These are phyloP conservation scores for Lycocorax pyrrhopterus DNA, from an alignment of 2,113 vertebrate genomes.

Conservation along the genomic window DNA sequence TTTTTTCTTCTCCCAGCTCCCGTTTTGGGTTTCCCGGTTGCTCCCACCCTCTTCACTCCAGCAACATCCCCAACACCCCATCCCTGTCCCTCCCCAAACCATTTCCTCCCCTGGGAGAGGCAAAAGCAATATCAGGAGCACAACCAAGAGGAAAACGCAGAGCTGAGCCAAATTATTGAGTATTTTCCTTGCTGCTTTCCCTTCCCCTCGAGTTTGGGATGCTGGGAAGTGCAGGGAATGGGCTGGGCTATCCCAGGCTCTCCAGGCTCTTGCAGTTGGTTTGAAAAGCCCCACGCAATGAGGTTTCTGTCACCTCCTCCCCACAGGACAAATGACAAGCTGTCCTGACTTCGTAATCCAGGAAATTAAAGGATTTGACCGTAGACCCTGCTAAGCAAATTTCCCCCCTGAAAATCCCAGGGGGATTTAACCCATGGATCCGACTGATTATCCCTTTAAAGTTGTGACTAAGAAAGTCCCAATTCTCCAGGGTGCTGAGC, in stretches of 20 bases:
- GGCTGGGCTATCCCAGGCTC: not conserved
- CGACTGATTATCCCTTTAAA: not conserved
- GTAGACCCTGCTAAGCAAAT: constrained; percentile 36
- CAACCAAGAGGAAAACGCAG: not conserved
- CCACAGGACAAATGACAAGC: not conserved
- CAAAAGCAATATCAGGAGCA: not conserved
- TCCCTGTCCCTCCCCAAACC: not conserved
- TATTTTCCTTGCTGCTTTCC: not conserved
- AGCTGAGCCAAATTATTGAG: not conserved
- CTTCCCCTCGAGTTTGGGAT: not conserved
- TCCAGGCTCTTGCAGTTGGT: fast-evolving
- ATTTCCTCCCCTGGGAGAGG: not conserved
- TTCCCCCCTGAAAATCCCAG: constrained; percentile 33
- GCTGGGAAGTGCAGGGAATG: not conserved
- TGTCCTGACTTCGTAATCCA: constrained; percentile 50
- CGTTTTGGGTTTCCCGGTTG: not conserved
- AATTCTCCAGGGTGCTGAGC: not conserved
- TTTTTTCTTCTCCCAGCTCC: not conserved
- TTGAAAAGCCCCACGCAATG: not conserved
- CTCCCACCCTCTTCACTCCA: not conserved
- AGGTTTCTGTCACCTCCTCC: not conserved
- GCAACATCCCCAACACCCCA: not conserved
- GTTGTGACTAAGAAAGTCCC: constrained; percentile 22
- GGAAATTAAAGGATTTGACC: constrained; percentile 63
- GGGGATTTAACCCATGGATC: constrained; percentile 51